Evolutionary conservation across 2,797 vertebrate species (phyloP).

Genomic region (Sebastes goodei): DNA sequence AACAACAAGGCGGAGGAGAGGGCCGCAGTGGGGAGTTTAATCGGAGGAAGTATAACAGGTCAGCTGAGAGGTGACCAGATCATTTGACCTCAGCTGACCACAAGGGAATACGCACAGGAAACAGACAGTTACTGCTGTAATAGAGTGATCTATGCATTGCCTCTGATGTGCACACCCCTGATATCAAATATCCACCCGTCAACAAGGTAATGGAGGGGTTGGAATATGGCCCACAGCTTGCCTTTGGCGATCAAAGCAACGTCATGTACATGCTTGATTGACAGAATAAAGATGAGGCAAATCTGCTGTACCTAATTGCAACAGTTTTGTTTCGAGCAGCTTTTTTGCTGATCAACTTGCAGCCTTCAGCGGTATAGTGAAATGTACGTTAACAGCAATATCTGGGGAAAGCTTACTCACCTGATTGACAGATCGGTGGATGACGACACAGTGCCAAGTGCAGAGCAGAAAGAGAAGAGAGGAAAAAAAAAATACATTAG

Average conservation of each 20-base stretch:
- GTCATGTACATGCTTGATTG: background rate
- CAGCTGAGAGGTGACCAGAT: conserved; percentile 41
- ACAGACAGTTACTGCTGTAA: conserved; percentile 8
- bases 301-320: background rate
- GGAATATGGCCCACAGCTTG: background rate
- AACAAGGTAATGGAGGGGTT: conserved; percentile 1
- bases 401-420: conserved; percentile 37
- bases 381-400: background rate
- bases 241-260: conserved; percentile 12
- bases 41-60: conserved; percentile 47
- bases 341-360: background rate
- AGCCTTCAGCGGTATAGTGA: background rate
- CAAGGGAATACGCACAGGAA: conserved; percentile 1
- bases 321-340: background rate
- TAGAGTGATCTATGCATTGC: conserved; percentile 11
- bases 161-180: conserved; percentile 11
- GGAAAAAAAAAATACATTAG: background rate
- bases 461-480: conserved; percentile 8
- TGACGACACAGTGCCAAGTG: background rate
- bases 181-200: conserved; percentile 26
- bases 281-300: conserved; percentile 1
- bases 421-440: conserved; percentile 17
- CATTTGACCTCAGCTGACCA: conserved; percentile 33
- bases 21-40: conserved; percentile 38
- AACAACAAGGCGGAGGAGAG: conserved; percentile 10